A percentile compares a stretch with the other conserved stretches of the same genome.
Conservation (phyloP, 2,797 vertebrate genomes). For the Lutjanus argentimaculatus region DNA sequence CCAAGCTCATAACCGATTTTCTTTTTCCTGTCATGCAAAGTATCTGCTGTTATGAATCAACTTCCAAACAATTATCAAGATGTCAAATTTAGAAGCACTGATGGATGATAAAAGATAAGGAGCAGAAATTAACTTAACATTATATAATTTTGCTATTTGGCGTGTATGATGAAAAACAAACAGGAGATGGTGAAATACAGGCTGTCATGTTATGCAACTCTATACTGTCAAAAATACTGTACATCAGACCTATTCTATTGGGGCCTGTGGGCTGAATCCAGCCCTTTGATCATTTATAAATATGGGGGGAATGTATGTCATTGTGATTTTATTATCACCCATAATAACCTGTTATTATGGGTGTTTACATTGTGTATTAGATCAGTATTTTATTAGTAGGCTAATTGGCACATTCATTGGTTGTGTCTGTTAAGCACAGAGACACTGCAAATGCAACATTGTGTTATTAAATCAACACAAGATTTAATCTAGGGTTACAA, state of each 20-base stretch:
- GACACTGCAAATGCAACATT: too few relatives aligned
- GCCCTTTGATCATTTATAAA: too few relatives aligned
- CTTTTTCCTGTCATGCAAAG: not conserved
- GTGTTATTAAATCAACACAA: too few relatives aligned
- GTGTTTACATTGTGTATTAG: too few relatives aligned
- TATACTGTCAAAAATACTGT: slow-evolving; percentile 3
- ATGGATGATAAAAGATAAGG: not conserved
- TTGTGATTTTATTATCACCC: too few relatives aligned
- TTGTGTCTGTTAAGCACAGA: too few relatives aligned
- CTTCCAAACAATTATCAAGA: not conserved
- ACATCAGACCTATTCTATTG: not conserved
- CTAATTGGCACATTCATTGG: too few relatives aligned
- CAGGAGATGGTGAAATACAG: not conserved
- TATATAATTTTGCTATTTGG: not conserved
- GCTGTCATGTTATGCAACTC: not conserved
- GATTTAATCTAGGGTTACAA: too few relatives aligned
- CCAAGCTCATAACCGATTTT: not conserved
- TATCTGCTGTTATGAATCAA: not conserved
- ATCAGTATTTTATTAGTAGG: too few relatives aligned
- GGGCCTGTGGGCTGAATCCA: too few relatives aligned
- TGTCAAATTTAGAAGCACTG: slow-evolving; percentile 1
- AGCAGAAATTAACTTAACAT: slow-evolving; percentile 6
- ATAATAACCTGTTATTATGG: too few relatives aligned
- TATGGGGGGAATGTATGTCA: too few relatives aligned
- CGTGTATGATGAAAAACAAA: not conserved